phyloP scores from a whole-genome alignment of 1,140 invertebrate genomes.

The Caenorhabditis remanei region DNA sequence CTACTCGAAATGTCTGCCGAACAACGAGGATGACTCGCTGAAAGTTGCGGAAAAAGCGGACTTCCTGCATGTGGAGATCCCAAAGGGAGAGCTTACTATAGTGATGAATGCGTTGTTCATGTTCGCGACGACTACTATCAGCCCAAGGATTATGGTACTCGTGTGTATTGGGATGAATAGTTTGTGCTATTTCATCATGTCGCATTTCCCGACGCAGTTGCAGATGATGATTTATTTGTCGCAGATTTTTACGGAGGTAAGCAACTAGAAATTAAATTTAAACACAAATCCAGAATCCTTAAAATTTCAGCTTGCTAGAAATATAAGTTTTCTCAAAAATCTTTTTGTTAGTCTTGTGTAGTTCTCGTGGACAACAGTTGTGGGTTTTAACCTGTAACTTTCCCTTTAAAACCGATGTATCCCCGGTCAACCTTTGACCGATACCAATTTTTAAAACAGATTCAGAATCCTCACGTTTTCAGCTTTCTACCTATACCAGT shows the following conservation, averaged over 20 bases:
- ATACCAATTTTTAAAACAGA: no score
- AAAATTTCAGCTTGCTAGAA: no score
- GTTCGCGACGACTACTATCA: conserved; percentile 5
- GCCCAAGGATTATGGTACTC: neutral
- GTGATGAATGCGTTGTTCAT: conserved; percentile 8
- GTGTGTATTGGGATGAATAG: neutral
- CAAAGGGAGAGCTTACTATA: neutral
- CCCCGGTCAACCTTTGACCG: neutral
- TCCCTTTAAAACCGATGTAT: neutral
- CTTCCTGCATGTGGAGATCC: neutral
- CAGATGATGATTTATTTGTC: conserved; percentile 3
- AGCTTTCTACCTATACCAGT: no score
- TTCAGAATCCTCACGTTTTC: no score
- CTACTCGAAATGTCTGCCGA: conserved; percentile 11
- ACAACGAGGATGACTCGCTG: neutral
- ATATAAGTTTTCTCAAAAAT: no score
- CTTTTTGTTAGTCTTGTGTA: no score
- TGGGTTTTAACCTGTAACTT: no score
- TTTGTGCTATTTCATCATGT: neutral
- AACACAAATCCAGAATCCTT: no score
- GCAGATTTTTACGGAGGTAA: conserved; percentile 1
- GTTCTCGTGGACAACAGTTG: no score
- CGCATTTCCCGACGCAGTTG: neutral
- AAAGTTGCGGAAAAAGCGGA: neutral
- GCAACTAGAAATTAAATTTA: no score